Conservation (phyloP, 2,888 invertebrate species). For the Sussaba pulchella region DNA sequence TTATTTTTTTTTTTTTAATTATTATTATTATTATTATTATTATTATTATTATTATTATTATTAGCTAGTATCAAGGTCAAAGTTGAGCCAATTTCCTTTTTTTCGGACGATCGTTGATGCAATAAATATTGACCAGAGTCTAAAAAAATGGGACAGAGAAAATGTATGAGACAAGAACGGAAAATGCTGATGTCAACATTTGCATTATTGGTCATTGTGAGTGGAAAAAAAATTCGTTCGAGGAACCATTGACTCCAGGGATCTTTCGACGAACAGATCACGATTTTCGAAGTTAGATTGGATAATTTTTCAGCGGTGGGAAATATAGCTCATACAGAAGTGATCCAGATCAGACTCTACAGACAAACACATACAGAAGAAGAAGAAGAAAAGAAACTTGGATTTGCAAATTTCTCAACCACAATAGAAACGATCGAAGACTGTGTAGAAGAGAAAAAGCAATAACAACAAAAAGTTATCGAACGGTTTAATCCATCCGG, state of each 20-base stretch:
- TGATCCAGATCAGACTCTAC: not conserved
- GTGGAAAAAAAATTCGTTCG: not conserved
- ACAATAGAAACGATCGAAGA: slow-evolving; percentile 46
- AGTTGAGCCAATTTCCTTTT: too few relatives aligned
- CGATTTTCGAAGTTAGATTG: slow-evolving; percentile 8
- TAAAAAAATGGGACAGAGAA: not conserved
- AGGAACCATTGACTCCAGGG: not conserved
- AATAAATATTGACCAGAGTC: not conserved
- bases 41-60: too few relatives aligned
- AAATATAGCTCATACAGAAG: slow-evolving; percentile 5
- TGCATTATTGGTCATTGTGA: too few relatives aligned
- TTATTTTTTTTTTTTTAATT: too few relatives aligned
- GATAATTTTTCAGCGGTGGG: not conserved
- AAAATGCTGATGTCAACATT: too few relatives aligned
- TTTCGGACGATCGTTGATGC: too few relatives aligned
- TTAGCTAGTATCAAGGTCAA: too few relatives aligned
- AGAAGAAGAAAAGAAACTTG: slow-evolving; percentile 14
- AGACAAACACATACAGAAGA: slow-evolving; percentile 14
- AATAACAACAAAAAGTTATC: too few relatives aligned
- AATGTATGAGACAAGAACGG: too few relatives aligned
- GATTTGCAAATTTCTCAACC: not conserved
- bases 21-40: too few relatives aligned
- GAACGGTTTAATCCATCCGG: slow-evolving; percentile 1
- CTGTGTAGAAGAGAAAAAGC: not conserved
- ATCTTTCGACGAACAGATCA: not conserved